phyloP scores from a whole-genome alignment of 2,113 vertebrate genomes.

The Pelvicachromis taeniatus region DNA sequence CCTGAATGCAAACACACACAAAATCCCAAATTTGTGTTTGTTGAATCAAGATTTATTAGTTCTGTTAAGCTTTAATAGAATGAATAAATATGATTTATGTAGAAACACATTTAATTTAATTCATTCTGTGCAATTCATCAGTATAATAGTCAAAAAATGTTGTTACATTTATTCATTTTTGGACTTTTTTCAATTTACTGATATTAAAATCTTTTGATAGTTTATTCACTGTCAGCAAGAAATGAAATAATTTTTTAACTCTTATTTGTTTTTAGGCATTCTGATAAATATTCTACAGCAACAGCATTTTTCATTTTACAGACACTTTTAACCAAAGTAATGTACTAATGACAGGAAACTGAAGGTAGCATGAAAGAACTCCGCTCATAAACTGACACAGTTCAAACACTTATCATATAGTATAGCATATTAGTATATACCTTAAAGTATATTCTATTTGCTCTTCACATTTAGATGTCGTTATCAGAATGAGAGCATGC shows the following conservation, averaged over 20 bases:
- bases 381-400: not conserved
- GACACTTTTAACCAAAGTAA: not conserved
- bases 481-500: not conserved
- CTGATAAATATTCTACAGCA: not conserved
- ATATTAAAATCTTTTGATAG: not conserved
- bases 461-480: not conserved
- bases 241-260: not conserved
- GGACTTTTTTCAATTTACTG: not conserved
- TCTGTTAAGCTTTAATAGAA: not conserved
- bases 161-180: not conserved
- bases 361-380: not conserved
- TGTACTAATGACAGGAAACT: not conserved
- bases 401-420: not conserved
- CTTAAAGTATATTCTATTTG: not conserved
- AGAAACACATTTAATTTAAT: not conserved
- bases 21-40: not conserved
- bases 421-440: accelerated
- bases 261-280: not conserved
- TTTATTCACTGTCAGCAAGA: not conserved
- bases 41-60: not conserved
- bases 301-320: not conserved
- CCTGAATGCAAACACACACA: conserved; percentile 15
- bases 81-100: not conserved
- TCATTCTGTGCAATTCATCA: not conserved
- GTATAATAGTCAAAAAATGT: not conserved